Conservation (phyloP, 2,113 vertebrate species). For the Zosterops japonicus region DNA sequence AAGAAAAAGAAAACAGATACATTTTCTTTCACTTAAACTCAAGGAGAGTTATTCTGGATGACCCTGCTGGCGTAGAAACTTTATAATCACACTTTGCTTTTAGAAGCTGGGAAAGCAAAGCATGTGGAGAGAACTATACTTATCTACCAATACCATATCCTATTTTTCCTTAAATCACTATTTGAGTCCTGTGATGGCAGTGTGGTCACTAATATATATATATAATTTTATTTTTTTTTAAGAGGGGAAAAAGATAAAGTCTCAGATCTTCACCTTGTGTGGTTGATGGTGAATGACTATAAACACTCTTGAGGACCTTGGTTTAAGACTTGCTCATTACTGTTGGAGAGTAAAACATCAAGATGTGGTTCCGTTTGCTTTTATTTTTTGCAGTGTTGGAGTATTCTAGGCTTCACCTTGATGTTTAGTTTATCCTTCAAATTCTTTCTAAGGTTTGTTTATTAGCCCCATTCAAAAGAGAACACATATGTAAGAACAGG, state of each 20-base stretch:
- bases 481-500: background rate
- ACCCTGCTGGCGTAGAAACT: background rate
- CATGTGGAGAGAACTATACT: background rate
- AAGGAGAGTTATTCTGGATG: background rate
- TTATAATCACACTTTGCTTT: background rate
- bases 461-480: background rate
- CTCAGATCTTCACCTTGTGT: background rate
- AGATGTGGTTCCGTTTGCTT: background rate
- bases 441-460: background rate
- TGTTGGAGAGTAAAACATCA: background rate
- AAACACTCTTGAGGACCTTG: background rate
- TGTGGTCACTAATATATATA: background rate
- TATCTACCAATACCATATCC: background rate
- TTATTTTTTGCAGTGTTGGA: background rate
- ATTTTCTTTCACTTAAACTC: background rate
- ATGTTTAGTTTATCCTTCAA: background rate
- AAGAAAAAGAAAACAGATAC: background rate
- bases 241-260: rapidly evolving
- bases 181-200: background rate
- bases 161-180: background rate
- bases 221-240: too few relatives aligned
- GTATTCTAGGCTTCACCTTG: background rate
- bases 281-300: background rate
- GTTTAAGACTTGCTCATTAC: background rate
- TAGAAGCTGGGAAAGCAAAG: background rate